phyloP scores from a whole-genome alignment of 2,797 vertebrate genomes.

The Danionella dracula region DNA sequence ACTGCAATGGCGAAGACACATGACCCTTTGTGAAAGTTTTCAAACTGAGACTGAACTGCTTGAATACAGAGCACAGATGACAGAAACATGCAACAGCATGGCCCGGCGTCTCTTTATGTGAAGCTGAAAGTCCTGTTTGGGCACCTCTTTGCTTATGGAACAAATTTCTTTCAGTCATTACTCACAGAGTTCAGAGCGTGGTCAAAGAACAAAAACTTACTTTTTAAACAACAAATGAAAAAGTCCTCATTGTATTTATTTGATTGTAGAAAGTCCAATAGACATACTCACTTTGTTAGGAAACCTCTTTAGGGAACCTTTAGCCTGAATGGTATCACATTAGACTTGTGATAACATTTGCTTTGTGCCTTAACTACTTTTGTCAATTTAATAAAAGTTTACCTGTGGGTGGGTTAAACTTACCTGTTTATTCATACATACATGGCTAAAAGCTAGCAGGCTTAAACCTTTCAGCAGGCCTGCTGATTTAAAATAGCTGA shows the following conservation, averaged over 20 bases:
- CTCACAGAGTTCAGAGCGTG: constrained; percentile 61
- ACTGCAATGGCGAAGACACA: constrained; percentile 11
- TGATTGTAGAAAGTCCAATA: constrained; percentile 13
- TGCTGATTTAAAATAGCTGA: too few species aligned
- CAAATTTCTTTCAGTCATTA: constrained; percentile 64
- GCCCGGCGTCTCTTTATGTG: constrained; percentile 44
- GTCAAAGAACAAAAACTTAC: constrained; percentile 38
- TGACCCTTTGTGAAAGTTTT: constrained; percentile 36
- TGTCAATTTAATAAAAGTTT: too few species aligned
- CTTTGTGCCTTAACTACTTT: too few species aligned
- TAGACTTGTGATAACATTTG: too few species aligned
- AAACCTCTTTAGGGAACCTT: background rate
- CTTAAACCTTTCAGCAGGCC: too few species aligned
- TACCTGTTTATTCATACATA: too few species aligned
- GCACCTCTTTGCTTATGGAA: constrained; percentile 60
- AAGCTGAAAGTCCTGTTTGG: constrained; percentile 61
- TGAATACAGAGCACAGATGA: constrained; percentile 23
- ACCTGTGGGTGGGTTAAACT: too few species aligned
- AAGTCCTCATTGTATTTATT: constrained; percentile 11
- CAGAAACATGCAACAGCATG: constrained; percentile 19
- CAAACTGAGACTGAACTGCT: constrained; percentile 44
- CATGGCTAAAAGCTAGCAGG: too few species aligned
- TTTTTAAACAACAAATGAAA: constrained; percentile 30
- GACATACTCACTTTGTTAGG: constrained; percentile 8
- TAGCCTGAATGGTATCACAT: too few species aligned